Evolutionary conservation across 1,140 invertebrate species (phyloP).

Genomic region (Platorchestia sp.): DNA sequence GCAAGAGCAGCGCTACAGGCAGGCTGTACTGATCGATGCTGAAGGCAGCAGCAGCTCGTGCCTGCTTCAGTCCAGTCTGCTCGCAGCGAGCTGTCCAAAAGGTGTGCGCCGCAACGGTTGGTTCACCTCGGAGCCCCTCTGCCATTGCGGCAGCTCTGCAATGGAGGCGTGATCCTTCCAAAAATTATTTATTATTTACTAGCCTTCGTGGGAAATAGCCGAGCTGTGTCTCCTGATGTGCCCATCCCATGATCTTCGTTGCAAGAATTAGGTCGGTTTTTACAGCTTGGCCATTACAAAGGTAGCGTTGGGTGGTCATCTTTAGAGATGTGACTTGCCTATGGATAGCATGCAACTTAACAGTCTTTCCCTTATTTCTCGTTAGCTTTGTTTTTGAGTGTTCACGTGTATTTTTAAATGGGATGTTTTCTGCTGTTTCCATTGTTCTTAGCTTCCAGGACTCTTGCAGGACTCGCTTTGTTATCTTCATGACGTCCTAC

Average conservation of each 20-base stretch:
- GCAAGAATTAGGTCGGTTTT: slow-evolving; percentile 21
- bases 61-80: slow-evolving; percentile 16
- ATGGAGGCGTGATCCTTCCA: slow-evolving; percentile 8
- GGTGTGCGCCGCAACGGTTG: background rate
- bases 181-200: background rate
- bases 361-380: background rate
- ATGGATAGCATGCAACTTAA: slow-evolving; percentile 41
- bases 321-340: slow-evolving; percentile 38
- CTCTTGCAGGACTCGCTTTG: background rate
- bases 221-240: background rate
- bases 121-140: background rate
- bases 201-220: background rate
- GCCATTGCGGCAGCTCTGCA: background rate
- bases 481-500: background rate
- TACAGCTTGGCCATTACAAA: background rate
- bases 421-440: background rate
- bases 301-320: slow-evolving; percentile 44
- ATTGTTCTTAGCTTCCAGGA: background rate
- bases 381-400: background rate
- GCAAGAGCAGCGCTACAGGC: background rate
- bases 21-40: slow-evolving; percentile 48
- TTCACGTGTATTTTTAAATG: background rate
- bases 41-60: background rate
- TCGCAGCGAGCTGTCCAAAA: background rate
- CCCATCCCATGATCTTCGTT: background rate